Conservation (phyloP, 2,113 vertebrate genomes). For the Oceanodroma tethys region DNA sequence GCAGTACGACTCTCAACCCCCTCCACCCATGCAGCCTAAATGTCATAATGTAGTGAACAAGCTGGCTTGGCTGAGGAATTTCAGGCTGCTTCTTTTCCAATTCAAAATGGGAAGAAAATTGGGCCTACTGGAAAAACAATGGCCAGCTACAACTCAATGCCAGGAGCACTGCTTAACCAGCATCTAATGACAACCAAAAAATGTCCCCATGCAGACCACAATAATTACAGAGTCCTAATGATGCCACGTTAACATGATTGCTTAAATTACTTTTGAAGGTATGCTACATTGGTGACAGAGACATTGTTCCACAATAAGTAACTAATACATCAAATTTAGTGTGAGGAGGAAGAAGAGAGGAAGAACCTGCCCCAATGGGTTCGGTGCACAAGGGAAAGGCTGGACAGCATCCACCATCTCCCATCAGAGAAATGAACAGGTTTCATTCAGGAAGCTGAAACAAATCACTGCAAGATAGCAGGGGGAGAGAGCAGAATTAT, state of each 20-base stretch:
- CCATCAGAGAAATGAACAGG: background rate
- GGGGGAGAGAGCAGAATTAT: background rate
- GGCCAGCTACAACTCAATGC: background rate
- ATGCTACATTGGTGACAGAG: background rate
- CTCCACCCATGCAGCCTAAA: slow-evolving; percentile 13
- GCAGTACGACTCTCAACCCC: background rate
- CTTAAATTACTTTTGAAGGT: background rate
- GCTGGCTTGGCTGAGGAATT: slow-evolving; percentile 33
- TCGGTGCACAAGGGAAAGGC: background rate
- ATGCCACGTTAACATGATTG: background rate
- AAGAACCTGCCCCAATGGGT: background rate
- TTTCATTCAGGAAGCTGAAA: slow-evolving; percentile 33
- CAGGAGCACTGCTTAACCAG: background rate
- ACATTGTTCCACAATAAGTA: background rate
- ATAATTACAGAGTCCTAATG: background rate
- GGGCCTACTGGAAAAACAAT: background rate
- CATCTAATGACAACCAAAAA: background rate
- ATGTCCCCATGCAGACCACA: background rate
- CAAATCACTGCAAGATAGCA: background rate
- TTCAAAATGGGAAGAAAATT: slow-evolving; percentile 34
- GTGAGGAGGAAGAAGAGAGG: background rate
- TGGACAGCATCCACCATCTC: background rate
- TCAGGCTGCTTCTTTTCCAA: background rate
- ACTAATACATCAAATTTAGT: background rate
- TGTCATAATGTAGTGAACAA: slow-evolving; percentile 19